Base-by-base conservation (phyloP, 1,140 invertebrate genomes). In the Habropoda laboriosa region DNA sequence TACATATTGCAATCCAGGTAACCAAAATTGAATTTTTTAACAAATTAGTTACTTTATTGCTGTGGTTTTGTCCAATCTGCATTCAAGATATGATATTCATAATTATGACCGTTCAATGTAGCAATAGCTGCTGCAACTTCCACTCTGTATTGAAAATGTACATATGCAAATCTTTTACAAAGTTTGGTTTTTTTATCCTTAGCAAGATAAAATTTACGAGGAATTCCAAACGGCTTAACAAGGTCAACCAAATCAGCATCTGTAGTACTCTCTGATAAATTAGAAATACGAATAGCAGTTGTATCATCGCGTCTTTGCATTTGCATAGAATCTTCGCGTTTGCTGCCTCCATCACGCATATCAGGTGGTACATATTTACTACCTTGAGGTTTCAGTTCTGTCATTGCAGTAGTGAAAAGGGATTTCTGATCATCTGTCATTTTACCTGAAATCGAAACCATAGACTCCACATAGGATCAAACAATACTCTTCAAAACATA, bases 61-160 rank as follows among this genome's bases (percentile, higher is more conserved):
- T 94, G 96, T 38, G 96, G 96, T 93, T 99, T 99, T 4, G 99
- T 99, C 99, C 99, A 99, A 94, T 99, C 99, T 27, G 99, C 99
- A 93, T 96, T 98, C 16, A 99, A 93, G 91, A 99, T 99, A 70
- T 99, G 95, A 94, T 99, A 98, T 94, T 99, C 98, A 92, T 99
- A 99, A 79, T 99, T 98, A 93, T 98, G 97, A 4, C 98, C 99
- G 92, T 99, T 97, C 6, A 99, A 95, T 57, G 94, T 94, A 76
- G 95, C 93, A 86, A 99, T 99, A 77, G 99, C 99, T 88, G 96
- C 95, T 24, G 97, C 96, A 49, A 99, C 99, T 93, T 99, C 98
- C 87, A 96, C 95, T 85, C 96, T 94, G 78, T 96, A 96, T 90
- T 97, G 97, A 92, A 98, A 99, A 89, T 99, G 99, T 60, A 99